A percentile compares a stretch with the other conserved stretches of the same genome.
These are phyloP conservation scores for Pyrgilauda ruficollis DNA, from an alignment of 2,113 vertebrate species.

Conservation along the genomic window DNA sequence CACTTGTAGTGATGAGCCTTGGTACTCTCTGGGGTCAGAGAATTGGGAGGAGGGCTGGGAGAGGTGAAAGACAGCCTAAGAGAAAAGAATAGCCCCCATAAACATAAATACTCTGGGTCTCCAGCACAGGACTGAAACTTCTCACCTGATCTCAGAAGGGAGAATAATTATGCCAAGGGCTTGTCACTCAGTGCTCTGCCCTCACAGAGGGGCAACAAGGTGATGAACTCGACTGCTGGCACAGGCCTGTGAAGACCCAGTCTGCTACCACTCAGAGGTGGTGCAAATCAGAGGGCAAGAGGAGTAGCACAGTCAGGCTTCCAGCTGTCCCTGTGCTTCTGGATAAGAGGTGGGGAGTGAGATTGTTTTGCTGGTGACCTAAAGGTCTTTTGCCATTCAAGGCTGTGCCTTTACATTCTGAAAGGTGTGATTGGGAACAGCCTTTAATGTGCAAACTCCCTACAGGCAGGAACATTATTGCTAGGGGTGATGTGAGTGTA, in stretches of 20 bases:
- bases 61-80: neutral
- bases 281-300: neutral
- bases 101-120: neutral
- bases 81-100: neutral
- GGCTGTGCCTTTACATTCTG: neutral
- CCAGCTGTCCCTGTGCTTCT: neutral
- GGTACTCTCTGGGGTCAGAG: accelerated
- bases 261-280: neutral
- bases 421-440: neutral
- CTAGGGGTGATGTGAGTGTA: neutral
- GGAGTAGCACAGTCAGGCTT: neutral
- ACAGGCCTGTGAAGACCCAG: neutral
- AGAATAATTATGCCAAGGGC: neutral
- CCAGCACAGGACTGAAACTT: neutral
- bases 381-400: neutral
- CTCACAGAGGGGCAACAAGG: neutral
- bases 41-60: neutral
- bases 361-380: neutral
- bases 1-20: neutral
- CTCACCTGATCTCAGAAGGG: neutral
- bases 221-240: neutral
- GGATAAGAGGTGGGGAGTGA: neutral
- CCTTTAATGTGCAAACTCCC: neutral
- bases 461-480: neutral
- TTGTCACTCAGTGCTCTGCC: neutral